Base-by-base conservation (phyloP, 2,113 vertebrate genomes). In the Paedocypris sp. region DNA sequence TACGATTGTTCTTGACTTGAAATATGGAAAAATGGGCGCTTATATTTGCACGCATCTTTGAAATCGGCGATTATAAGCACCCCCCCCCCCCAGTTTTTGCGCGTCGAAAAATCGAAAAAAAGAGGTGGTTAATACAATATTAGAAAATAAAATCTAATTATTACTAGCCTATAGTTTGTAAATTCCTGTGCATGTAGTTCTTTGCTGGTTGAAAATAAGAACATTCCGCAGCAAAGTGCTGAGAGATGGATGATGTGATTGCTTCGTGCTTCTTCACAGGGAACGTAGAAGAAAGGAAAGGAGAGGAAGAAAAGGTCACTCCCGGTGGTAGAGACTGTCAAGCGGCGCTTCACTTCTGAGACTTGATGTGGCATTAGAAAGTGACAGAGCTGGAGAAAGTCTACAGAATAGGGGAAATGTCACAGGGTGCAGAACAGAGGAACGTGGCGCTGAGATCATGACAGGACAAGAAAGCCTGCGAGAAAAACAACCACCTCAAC, bases 231-330 rank as follows among this genome's bases (percentile, higher is more conserved):
- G 28, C 8, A 59, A 50, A 18, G 9, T 20, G 6, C 22, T 64
- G 62, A 57, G 57, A 42, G 28, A 62, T 39, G 35, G 51, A 50
- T 22, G 45, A 28, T 1, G 6, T 16, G 32, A 59, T 38, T 39
- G 23, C 43, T 62, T 52, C 28, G 28, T 19, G 32, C 50, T 51
- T 62, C 33, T 41, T 29, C 10, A 28, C n/a, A n/a, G n/a, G n/a
- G n/a, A n/a, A n/a, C n/a, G 23, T 41, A 18, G 52, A 22, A 25
- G 28, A 12, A 23, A 50, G 28, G 19, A 59, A 41, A 26, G 53
- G 13, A 36, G 29, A 28, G 64, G 60, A 63, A 29, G 41, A 41
- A 68, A 68, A 72, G 62, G 66, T 72, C 62, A 62, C 8, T 65
- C 42, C 66, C 47, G 39, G 52, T 52, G 64, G 61, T 35, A 22